phyloP scores from a whole-genome alignment of 2,888 invertebrate genomes.

The Drosophila mayaguana region DNA sequence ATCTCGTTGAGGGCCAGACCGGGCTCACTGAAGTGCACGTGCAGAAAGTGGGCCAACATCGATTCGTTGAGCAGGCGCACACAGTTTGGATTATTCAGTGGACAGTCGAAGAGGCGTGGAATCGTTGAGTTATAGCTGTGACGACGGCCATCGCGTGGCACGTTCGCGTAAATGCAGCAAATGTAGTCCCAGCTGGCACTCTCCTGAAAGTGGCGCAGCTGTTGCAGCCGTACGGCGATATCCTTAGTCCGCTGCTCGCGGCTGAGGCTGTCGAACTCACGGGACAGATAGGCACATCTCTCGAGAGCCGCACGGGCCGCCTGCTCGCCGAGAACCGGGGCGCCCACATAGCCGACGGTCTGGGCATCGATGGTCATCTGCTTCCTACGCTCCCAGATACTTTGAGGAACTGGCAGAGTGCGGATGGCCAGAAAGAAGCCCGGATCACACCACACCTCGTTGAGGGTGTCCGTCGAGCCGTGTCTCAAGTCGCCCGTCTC shows the following conservation, averaged over 20 bases:
- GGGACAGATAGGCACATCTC: not conserved
- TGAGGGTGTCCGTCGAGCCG: slow-evolving; percentile 17
- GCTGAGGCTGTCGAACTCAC: slow-evolving; percentile 13
- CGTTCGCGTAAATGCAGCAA: not conserved
- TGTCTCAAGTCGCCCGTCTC: not conserved
- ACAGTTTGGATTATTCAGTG: slow-evolving; percentile 25
- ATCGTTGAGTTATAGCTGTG: not conserved
- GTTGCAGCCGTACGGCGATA: slow-evolving; percentile 13
- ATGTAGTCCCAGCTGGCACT: not conserved
- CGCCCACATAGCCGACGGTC: slow-evolving; percentile 1
- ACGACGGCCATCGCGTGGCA: rapidly evolving
- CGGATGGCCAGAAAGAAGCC: too few species aligned
- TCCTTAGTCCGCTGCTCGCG: slow-evolving; percentile 1
- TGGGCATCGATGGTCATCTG: slow-evolving; percentile 17
- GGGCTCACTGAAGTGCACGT: slow-evolving; percentile 11
- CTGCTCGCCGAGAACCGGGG: not conserved
- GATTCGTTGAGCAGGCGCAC: slow-evolving; percentile 3
- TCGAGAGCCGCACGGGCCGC: not conserved
- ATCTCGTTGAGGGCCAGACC: slow-evolving; percentile 32
- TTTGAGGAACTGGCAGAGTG: rapidly evolving
- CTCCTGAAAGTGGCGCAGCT: slow-evolving; percentile 33
- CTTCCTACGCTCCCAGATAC: rapidly evolving
- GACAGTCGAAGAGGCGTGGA: slow-evolving; percentile 18
- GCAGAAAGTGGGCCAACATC: slow-evolving; percentile 42
- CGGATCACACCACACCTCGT: slow-evolving; percentile 38